Base-by-base conservation (phyloP, 2,888 invertebrate genomes). In the Cecidostiba fungosa region DNA sequence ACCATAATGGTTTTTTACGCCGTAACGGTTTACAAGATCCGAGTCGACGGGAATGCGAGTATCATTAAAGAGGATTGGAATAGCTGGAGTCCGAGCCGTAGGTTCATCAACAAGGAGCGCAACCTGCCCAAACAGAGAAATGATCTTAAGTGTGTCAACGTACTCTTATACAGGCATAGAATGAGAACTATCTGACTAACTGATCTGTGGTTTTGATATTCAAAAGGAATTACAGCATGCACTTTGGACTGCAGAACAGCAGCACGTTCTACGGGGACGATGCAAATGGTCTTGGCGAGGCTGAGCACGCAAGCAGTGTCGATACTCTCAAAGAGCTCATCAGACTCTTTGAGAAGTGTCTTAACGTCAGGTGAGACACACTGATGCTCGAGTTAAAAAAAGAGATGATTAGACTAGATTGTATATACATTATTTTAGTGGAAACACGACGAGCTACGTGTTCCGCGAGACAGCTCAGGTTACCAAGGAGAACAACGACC, bases 11-110 rank as follows among this genome's bases (percentile, higher is more conserved):
- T 89, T 0, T 93, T 92, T 85, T 91, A 91, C 76, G 88, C 92
- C 6, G 88, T 91, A 0, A 91, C 93, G 50, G 89, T 91, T 0
- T 93, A 92, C 84, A 93, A 93, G 73, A 92, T 93, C 39, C 91
- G 93, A 3, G 26, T 82, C 0, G 82, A 82, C 1, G 29, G 39
- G 29, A 93, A 93, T 83, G 88, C 91, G 6, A 93, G 62, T 3
- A 62, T 87, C 6, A 72, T 54, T 0, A n/a, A 82, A 19, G 85
- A 87, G 16, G 14, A 50, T 14, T 78, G 83, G 85, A 79, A 82
- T 19, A 78, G 29, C 47, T 87, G 87, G 87, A 85, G 23, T 5
- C 85, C 85, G 1, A 81, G 82, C 43, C 43, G 80, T 1, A 43
- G 43, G 4, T 85, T 81, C 59, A 36, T 47, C 3, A 74, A 62